A percentile compares a stretch with the other conserved stretches of the same genome.
Conservation (phyloP, 1,140 invertebrate species). For the Meloidogyne exigua region DNA sequence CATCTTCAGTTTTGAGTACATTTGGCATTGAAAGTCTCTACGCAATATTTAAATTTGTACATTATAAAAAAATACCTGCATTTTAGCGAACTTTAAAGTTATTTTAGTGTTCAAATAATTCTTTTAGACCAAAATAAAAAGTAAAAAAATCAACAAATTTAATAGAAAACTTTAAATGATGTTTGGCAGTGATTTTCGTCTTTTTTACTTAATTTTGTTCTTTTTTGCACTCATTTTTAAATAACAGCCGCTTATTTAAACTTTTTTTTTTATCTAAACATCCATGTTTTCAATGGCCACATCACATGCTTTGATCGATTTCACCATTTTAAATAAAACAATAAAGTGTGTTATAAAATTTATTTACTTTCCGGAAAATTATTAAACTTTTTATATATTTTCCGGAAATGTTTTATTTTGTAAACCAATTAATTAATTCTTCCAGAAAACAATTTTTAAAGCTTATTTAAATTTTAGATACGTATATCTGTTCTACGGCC, state of each 20-base stretch:
- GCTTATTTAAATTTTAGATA: slow-evolving; percentile 66
- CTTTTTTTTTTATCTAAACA: neutral
- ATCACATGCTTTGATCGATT: neutral
- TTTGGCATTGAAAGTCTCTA: slow-evolving; percentile 8
- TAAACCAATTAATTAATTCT: neutral
- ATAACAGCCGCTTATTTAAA: neutral
- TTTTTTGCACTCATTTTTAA: neutral
- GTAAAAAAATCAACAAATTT: too few species aligned
- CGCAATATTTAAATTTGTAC: too few species aligned
- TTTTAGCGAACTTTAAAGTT: neutral
- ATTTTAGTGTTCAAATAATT: too few species aligned
- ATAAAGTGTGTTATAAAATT: neutral
- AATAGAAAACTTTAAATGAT: neutral
- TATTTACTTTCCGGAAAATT: neutral
- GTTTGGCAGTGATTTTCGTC: neutral
- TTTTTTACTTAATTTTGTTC: neutral
- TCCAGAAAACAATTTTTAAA: neutral
- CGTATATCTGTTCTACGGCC: slow-evolving; percentile 82
- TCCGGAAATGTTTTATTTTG: neutral
- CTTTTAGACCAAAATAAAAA: too few species aligned
- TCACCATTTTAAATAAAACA: neutral
- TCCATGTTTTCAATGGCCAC: neutral
- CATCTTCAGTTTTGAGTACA: slow-evolving; percentile 9
- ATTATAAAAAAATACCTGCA: neutral
- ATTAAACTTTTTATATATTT: too few species aligned